These are phyloP conservation scores for Alectura lathami DNA, from an alignment of 2,113 vertebrate species.

Conservation along the genomic window DNA sequence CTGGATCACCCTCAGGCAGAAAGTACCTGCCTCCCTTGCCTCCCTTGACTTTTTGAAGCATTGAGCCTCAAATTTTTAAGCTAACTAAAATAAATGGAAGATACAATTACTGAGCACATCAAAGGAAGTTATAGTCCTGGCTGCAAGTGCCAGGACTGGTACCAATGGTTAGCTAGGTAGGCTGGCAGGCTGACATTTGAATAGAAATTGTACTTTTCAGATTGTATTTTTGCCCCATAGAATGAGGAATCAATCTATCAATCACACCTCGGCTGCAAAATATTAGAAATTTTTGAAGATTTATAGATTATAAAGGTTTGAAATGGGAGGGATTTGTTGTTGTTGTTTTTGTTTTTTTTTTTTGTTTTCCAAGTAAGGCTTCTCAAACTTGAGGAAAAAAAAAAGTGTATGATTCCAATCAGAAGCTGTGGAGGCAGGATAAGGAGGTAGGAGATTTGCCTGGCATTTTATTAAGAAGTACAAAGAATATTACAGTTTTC, in stretches of 20 bases:
- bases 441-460: neutral
- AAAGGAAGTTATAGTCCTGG: neutral
- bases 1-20: neutral
- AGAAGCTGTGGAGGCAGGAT: neutral
- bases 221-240: neutral
- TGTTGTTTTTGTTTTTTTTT: neutral
- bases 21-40: neutral
- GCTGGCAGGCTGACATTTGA: neutral
- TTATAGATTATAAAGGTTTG: neutral
- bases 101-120: neutral
- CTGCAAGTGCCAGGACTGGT: neutral
- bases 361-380: neutral
- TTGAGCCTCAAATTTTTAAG: neutral
- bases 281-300: neutral
- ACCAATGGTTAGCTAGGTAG: rapidly evolving
- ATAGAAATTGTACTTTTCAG: neutral
- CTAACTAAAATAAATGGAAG: neutral
- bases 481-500: neutral
- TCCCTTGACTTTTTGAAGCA: neutral
- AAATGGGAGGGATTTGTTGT: neutral
- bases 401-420: neutral
- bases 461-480: slow-evolving; percentile 23
- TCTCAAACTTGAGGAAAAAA: neutral
- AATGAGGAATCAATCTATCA: neutral
- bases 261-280: neutral